Evolutionary conservation across 2,797 vertebrate genomes (phyloP), one percentile per base, ranked within the genome.

Genomic region (Parambassis ranga): DNA sequence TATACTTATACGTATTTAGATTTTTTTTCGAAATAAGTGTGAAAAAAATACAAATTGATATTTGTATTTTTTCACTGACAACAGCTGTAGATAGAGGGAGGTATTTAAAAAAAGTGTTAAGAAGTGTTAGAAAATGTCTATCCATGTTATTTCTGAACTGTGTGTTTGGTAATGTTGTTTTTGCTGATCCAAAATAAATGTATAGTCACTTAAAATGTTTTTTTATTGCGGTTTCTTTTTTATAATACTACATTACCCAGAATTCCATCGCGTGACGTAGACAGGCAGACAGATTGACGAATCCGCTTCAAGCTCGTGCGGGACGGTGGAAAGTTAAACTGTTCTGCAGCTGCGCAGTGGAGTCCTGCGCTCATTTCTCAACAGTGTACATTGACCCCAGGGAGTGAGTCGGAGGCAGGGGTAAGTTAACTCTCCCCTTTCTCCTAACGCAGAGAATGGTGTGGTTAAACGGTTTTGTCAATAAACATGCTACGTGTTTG

Each of bases 361-460:
- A 3, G 15, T 16, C 3, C 30, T 58, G 70, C 53, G 41, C 51
- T n/a, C 39, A 27, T n/a, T n/a, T n/a, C n/a, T n/a, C 35, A 63
- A 33, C 26, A 50, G 42, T 39, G 5, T 49, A 41, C 56, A 42
- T 11, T 67, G 70, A 79, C 58, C 61, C 52, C 11, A 1, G 51
- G 27, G 33, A 69, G 30, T n/a, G 4, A n/a, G 16, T 19, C 66
- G 19, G n/a, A 31, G 22, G 24, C 41, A 3, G 24, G 79, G 69
- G 73, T 77, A 83, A 79, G 83, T 38, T 18, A 61, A 24, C n/a
- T 50, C n/a, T n/a, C n/a, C n/a, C n/a, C n/a, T n/a, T n/a, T n/a
- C n/a, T n/a, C n/a, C n/a, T n/a, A n/a, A n/a, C n/a, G n/a, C n/a
- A n/a, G n/a, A n/a, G n/a, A n/a, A n/a, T n/a, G n/a, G n/a, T n/a